Evolutionary conservation across 1,140 invertebrate genomes (phyloP), one percentile per base, ranked within the genome.

Genomic region (Drosophila fuyamai): DNA sequence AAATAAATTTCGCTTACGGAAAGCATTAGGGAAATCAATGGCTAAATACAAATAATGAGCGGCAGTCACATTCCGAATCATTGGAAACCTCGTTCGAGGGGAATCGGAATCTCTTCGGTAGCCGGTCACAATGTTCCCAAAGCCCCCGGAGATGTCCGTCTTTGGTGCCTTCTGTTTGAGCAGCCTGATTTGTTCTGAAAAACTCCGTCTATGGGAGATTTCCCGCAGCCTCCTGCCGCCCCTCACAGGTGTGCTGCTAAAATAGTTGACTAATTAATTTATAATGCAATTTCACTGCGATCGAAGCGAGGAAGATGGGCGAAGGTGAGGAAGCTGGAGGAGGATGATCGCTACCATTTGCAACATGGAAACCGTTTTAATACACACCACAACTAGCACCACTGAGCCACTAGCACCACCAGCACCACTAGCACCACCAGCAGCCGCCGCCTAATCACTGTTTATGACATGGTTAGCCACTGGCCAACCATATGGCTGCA

Each of bases 341-440:
- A 27, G 50, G 51, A 61, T 70, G 66, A 67, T 59, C 72, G 63
- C 54, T 60, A 55, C 60, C 43, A 76, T 73, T 55, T 63, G 75
- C 75, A 77, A 77, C 60, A 68, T 70, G 82, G 27, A 83, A 83
- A 83, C 83, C 83, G 83, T 86, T 86, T 86, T 88, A 86, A 86
- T 86, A 77, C 66, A 71, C 66, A 72, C 66, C 53, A 72, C 68
- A 58, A 71, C 51, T 56, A 29, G 62, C 67, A 70, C 61, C 46
- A 62, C 14, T 23, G 14, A 18, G 36, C 46, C 57, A 59, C 16
- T 13, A 12, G 40, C n/a, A 47, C 10, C 7, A 62, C 18, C 13
- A 35, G 23, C 43, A 55, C 29, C 53, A 27, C 38, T 7, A 59
- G 23, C 35, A 51, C 38, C 57, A 75, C 38, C 63, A 51, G 46